Percentiles rank a stretch among this genome's conserved stretches.
These are phyloP conservation scores for Cacoxenus indagator DNA, from an alignment of 2,888 invertebrate genomes.

Conservation along the genomic window DNA sequence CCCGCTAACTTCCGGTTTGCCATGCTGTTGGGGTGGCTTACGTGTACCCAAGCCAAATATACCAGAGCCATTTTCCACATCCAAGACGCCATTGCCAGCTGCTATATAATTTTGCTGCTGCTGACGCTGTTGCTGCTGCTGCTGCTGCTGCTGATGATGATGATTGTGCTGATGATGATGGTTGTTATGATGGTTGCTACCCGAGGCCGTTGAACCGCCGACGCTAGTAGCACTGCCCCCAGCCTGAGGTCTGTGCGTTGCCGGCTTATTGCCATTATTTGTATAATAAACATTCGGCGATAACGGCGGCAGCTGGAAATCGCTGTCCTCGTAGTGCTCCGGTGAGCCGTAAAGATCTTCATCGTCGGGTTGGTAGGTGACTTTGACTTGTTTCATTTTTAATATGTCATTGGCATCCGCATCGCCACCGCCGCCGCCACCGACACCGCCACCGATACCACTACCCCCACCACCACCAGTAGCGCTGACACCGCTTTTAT, in stretches of 20 bases:
- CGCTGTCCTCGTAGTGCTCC: slow-evolving; percentile 77
- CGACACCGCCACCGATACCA: slow-evolving; percentile 45
- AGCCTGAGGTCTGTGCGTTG: slow-evolving; percentile 62
- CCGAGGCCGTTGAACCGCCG: slow-evolving; percentile 30
- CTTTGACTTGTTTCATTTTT: slow-evolving; percentile 70
- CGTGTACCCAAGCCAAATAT: slow-evolving; percentile 57
- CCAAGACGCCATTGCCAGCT: slow-evolving; percentile 25
- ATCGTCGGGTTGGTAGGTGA: slow-evolving; percentile 73
- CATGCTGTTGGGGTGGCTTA: slow-evolving; percentile 65
- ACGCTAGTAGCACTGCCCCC: slow-evolving; percentile 39
- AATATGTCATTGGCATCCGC: slow-evolving; percentile 71
- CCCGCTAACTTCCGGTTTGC: slow-evolving; percentile 60
- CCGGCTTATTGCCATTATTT: slow-evolving; percentile 61
- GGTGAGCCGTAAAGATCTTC: slow-evolving; percentile 81
- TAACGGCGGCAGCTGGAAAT: slow-evolving; percentile 63
- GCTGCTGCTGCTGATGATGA: slow-evolving; percentile 40
- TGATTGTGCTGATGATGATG: slow-evolving; percentile 50
- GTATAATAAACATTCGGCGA: slow-evolving; percentile 67
- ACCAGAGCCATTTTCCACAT: slow-evolving; percentile 36
- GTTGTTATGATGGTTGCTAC: slow-evolving; percentile 46
- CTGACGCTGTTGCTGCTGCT: slow-evolving; percentile 39
- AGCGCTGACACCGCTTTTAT: slow-evolving; percentile 64
- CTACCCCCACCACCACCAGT: no score
- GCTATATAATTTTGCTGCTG: slow-evolving; percentile 18
- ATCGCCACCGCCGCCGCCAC: slow-evolving; percentile 46